Evolutionary conservation across 2,113 vertebrate genomes (phyloP), one percentile per base, ranked within the genome.

Genomic region (Percopsis transmontana): DNA sequence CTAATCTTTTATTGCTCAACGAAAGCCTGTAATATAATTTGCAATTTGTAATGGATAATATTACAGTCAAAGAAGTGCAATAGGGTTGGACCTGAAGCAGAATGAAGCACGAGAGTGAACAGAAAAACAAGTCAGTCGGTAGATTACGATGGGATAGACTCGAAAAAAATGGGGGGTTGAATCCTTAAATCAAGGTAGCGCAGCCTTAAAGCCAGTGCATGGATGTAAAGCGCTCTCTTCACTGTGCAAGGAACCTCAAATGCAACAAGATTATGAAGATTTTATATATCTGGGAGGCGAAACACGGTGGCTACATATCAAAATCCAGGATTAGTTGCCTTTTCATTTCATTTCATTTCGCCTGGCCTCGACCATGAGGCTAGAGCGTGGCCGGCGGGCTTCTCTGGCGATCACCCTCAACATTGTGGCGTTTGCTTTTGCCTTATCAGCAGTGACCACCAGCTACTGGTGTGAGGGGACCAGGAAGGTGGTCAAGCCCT

Each of bases 381-480:
- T 88, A 70, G 91, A 90, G 79, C 82, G 83, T 19, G 23, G 88
- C 47, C 91, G 88, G 74, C 88, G 87, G 90, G 91, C 88, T 23
- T 93, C 91, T 8, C 90, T 94, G 80, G 92, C 93, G 0, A 90
- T 97, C 66, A 91, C 90, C 0, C 92, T 96, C 71, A 89, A 92
- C 76, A 85, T 93, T 33, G 85, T 96, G 57, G 94, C 94, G 1
- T 88, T 98, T 5, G 69, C 82, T 15, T 93, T 96, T 74, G 95
- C 95, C 16, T 55, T 97, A 33, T 92, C 92, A 0, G 94, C 96
- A 0, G 82, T 96, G 66, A 90, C 90, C 65, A 98, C 95, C 92
- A 96, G 92, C 71, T 93, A 95, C 88, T 96, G 97, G 96, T 97
- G 95, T 0, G 89, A 96, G 68, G 95, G 95, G 0, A 94, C 89